These are phyloP conservation scores for Himalopsyche anomala DNA, from an alignment of 2,888 invertebrate genomes.

Conservation along the genomic window DNA sequence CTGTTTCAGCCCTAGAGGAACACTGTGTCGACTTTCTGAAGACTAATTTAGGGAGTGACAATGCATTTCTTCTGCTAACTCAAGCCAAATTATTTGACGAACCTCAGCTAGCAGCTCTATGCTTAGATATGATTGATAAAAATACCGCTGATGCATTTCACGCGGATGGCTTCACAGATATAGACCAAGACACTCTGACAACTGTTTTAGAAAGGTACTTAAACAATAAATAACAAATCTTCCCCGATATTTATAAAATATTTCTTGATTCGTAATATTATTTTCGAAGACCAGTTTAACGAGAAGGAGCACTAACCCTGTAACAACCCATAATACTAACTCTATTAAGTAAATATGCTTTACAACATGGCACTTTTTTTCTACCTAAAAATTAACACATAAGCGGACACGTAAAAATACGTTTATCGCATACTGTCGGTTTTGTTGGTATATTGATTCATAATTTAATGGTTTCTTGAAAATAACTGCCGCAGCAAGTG, in stretches of 20 bases:
- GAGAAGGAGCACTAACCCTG: background rate
- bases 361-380: too few species aligned
- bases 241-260: too few species aligned
- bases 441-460: too few species aligned
- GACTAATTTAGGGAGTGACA: conserved; percentile 86
- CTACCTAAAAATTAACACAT: too few species aligned
- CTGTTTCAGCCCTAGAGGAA: conserved; percentile 88
- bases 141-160: conserved; percentile 87
- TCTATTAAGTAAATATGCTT: too few species aligned
- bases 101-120: conserved; percentile 86
- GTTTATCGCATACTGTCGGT: too few species aligned
- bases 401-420: too few species aligned
- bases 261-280: too few species aligned
- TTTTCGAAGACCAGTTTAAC: too few species aligned
- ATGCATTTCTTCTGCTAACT: conserved; percentile 88
- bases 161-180: conserved; percentile 89
- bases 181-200: conserved; percentile 87
- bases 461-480: too few species aligned
- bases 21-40: conserved; percentile 89
- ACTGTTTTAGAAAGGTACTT: conserved; percentile 81
- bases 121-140: conserved; percentile 89
- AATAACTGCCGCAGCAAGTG: too few species aligned
- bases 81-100: conserved; percentile 90
- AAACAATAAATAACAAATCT: too few species aligned
- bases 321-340: background rate